These are phyloP conservation scores for Parotocinclus haroldoi DNA, from an alignment of 2,797 vertebrate species.

Conservation along the genomic window DNA sequence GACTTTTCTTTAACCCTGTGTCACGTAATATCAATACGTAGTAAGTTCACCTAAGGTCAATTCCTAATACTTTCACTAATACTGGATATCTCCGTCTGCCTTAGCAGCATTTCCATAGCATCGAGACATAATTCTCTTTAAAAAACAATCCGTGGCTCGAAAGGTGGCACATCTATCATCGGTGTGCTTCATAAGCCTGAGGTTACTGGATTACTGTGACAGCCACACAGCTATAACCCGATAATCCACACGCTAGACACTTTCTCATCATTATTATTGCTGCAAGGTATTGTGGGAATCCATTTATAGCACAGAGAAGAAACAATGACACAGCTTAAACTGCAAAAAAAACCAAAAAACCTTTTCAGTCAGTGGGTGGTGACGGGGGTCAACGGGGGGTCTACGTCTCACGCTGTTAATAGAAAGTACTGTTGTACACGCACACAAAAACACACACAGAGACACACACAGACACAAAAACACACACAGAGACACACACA, in stretches of 20 bases:
- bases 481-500: too few species aligned
- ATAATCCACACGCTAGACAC: conserved; percentile 16
- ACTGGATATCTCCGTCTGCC: too few species aligned
- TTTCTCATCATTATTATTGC: conserved; percentile 25
- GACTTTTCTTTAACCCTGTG: too few species aligned
- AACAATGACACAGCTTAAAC: neutral
- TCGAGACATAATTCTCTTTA: too few species aligned
- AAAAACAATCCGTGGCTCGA: too few species aligned
- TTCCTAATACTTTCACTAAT: too few species aligned
- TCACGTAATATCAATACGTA: too few species aligned
- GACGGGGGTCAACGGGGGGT: conserved; percentile 6
- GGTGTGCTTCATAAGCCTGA: neutral
- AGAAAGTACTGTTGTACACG: conserved; percentile 37
- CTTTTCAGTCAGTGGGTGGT: conserved; percentile 9
- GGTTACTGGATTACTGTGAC: conserved; percentile 10
- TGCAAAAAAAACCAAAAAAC: neutral
- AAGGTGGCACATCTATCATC: conserved; percentile 1
- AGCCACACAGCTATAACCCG: conserved; percentile 22
- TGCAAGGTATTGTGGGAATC: conserved; percentile 26
- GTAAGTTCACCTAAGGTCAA: too few species aligned
- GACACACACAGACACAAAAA: too few species aligned
- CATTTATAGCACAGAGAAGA: conserved; percentile 7
- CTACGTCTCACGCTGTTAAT: conserved; percentile 30
- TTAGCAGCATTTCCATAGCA: too few species aligned
- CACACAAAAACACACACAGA: neutral